These are phyloP conservation scores for Petrocephalus sullivani DNA, from an alignment of 2,797 vertebrate genomes.

Conservation along the genomic window DNA sequence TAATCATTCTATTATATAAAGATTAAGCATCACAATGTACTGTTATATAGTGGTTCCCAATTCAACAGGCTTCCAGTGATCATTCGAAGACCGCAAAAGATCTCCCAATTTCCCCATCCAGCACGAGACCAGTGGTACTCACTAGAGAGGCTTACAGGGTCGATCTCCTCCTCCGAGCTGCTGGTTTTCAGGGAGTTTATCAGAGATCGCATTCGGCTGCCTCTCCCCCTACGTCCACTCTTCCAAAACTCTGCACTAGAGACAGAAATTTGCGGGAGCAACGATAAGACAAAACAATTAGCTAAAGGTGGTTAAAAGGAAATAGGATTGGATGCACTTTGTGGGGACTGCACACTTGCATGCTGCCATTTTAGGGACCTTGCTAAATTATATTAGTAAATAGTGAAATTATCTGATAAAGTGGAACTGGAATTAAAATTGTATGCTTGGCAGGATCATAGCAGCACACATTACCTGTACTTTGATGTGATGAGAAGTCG, in stretches of 20 bases:
- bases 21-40: not conserved
- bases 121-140: constrained; percentile 36
- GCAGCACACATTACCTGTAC: constrained; percentile 58
- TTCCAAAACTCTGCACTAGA: constrained; percentile 48
- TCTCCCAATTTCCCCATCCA: not conserved
- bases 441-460: not conserved
- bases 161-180: constrained; percentile 67
- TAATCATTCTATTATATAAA: not conserved
- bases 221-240: constrained; percentile 36
- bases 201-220: constrained; percentile 41
- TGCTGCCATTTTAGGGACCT: not conserved
- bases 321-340: not conserved
- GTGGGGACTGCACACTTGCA: not conserved
- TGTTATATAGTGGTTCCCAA: not conserved
- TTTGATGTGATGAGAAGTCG: constrained; percentile 68
- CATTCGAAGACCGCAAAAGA: not conserved
- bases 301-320: not conserved
- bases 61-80: not conserved
- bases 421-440: not conserved
- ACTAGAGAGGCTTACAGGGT: constrained; percentile 49
- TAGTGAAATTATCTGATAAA: not conserved
- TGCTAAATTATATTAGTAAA: not conserved
- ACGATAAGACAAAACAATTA: not conserved
- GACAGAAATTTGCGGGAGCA: not conserved
- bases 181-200: constrained; percentile 51